A percentile compares a stretch with the other conserved stretches of the same genome.
Conservation (phyloP, 2,888 invertebrate genomes). For the Epinotia nisella region DNA sequence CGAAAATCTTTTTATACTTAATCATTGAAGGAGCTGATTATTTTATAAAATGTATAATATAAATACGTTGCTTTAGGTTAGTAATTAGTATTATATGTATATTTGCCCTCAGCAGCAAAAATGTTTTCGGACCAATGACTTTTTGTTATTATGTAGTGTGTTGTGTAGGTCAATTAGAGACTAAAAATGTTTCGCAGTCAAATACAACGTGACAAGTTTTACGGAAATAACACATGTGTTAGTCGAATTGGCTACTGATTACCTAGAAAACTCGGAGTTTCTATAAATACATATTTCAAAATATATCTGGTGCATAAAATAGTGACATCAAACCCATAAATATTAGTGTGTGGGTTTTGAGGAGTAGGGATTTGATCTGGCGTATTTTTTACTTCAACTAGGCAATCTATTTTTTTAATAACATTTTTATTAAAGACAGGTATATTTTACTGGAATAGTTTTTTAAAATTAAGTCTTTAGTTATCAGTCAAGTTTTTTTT, state of each 20-base stretch:
- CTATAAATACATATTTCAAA: slow-evolving; percentile 5
- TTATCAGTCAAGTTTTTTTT: neutral
- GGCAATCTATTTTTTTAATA: slow-evolving; percentile 18
- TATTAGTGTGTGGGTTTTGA: slow-evolving; percentile 39
- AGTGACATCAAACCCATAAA: slow-evolving; percentile 33
- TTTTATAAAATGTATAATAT: too few relatives aligned
- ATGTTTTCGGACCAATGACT: too few relatives aligned
- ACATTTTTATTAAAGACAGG: neutral
- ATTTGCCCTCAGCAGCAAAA: too few relatives aligned
- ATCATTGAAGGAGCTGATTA: too few relatives aligned
- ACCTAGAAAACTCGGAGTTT: neutral
- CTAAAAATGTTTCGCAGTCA: neutral
- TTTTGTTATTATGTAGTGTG: too few relatives aligned
- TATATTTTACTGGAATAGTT: neutral
- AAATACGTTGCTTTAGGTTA: too few relatives aligned
- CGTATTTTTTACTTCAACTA: slow-evolving; percentile 26
- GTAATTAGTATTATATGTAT: too few relatives aligned
- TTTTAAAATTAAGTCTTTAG: neutral
- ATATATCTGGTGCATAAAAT: slow-evolving; percentile 31
- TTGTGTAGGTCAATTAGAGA: too few relatives aligned
- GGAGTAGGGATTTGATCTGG: slow-evolving; percentile 26
- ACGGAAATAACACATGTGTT: neutral
- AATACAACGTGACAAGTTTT: neutral
- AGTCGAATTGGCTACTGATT: neutral
- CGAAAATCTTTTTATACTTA: too few relatives aligned